These are phyloP conservation scores for Nomada goodeniana DNA, from an alignment of 2,888 invertebrate species.

Conservation along the genomic window DNA sequence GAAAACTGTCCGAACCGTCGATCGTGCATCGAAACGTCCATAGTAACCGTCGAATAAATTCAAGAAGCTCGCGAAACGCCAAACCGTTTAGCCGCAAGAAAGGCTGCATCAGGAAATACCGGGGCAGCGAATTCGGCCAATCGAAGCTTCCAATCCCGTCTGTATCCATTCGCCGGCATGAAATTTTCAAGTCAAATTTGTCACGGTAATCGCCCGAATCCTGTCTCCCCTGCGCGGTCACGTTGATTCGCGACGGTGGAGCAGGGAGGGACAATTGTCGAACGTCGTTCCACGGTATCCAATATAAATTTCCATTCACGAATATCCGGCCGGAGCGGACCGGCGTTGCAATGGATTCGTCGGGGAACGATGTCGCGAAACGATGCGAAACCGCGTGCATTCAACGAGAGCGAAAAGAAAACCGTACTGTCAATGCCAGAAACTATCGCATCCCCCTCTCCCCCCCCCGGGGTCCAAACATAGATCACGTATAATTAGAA, in stretches of 20 bases:
- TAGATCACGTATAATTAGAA: slow-evolving; percentile 82
- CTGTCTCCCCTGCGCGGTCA: slow-evolving; percentile 16
- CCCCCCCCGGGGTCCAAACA: slow-evolving; percentile 72
- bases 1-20: too few species aligned
- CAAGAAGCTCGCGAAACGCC: neutral
- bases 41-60: neutral
- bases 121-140: neutral
- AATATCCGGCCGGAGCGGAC: slow-evolving; percentile 25
- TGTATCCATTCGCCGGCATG: slow-evolving; percentile 43
- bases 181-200: slow-evolving; percentile 57
- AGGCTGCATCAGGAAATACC: too few species aligned
- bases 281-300: slow-evolving; percentile 33
- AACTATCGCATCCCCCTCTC: slow-evolving; percentile 74
- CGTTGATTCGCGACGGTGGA: slow-evolving; percentile 2
- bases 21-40: neutral
- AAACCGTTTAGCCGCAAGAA: neutral
- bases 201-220: slow-evolving; percentile 43
- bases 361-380: slow-evolving; percentile 34
- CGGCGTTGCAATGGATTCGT: slow-evolving; percentile 33
- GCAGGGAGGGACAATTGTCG: slow-evolving; percentile 23
- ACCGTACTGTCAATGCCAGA: slow-evolving; percentile 80
- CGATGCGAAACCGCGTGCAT: slow-evolving; percentile 7
- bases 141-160: slow-evolving; percentile 1
- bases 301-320: slow-evolving; percentile 55
- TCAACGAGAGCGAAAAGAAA: slow-evolving; percentile 52